phyloP scores from a whole-genome alignment of 2,113 vertebrate species.

The Dascyllus trimaculatus region DNA sequence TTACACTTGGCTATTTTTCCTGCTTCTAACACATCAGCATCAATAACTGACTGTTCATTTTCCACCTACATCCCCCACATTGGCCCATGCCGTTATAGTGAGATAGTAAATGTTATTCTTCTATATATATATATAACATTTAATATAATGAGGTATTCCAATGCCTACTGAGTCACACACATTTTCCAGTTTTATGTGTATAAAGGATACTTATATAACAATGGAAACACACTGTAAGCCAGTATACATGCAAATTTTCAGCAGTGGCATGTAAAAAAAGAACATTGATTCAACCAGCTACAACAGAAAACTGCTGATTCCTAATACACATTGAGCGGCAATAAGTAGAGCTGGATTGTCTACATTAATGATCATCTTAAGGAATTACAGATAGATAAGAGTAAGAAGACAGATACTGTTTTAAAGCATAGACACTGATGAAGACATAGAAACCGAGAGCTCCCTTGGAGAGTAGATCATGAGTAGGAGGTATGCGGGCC shows the following conservation, averaged over 20 bases:
- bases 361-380: too few relatives aligned
- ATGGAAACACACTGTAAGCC: background rate
- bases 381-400: background rate
- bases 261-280: background rate
- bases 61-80: too few relatives aligned
- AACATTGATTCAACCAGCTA: background rate
- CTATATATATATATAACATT: background rate
- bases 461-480: conserved; percentile 40
- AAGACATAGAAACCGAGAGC: conserved; percentile 39
- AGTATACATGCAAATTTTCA: background rate
- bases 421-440: conserved; percentile 14
- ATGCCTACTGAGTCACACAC: background rate
- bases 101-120: too few relatives aligned
- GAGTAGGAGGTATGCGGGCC: conserved; percentile 63
- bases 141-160: background rate
- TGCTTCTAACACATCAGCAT: too few relatives aligned
- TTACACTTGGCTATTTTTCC: too few relatives aligned
- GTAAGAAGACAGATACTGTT: background rate
- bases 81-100: too few relatives aligned
- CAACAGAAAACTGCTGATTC: too few relatives aligned
- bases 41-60: too few relatives aligned
- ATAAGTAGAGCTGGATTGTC: too few relatives aligned
- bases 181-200: background rate
- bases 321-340: too few relatives aligned
- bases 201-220: background rate